A percentile compares a stretch with the other conserved stretches of the same genome.
phyloP scores from a whole-genome alignment of 2,888 invertebrate species.

The Synanthedon tipuliformis region DNA sequence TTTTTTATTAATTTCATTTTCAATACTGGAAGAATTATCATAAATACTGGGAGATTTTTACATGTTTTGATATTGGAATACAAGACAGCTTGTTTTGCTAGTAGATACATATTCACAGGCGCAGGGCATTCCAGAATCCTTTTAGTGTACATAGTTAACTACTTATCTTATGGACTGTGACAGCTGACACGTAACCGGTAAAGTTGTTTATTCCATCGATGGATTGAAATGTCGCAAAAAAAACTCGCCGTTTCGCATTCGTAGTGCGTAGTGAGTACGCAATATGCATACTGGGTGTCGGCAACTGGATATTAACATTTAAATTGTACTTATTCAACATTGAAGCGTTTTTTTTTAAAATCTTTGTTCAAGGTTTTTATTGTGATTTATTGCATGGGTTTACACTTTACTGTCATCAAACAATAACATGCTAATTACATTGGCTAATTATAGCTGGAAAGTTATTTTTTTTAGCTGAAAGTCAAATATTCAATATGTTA shows the following conservation, averaged over 20 bases:
- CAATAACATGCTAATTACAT: too few relatives aligned
- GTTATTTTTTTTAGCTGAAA: too few relatives aligned
- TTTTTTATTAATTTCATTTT: too few relatives aligned
- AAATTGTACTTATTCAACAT: conserved; percentile 22
- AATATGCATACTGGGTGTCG: conserved; percentile 21
- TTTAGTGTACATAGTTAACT: background rate
- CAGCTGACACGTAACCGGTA: conserved; percentile 54
- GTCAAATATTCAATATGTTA: too few relatives aligned
- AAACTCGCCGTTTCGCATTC: conserved; percentile 37
- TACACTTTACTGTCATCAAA: background rate
- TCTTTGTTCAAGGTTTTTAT: conserved; percentile 16
- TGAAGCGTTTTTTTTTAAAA: conserved; percentile 14
- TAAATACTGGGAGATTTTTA: too few relatives aligned
- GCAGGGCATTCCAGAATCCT: background rate
- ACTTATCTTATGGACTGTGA: conserved; percentile 15
- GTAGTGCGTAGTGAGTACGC: conserved; percentile 18
- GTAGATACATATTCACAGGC: background rate
- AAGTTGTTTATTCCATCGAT: conserved; percentile 35
- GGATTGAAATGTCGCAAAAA: conserved; percentile 37
- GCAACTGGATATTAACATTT: conserved; percentile 20
- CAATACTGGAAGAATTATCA: too few relatives aligned
- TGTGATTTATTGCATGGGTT: background rate
- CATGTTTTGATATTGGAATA: too few relatives aligned
- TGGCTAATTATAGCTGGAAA: too few relatives aligned
- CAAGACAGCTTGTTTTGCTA: too few relatives aligned